Evolutionary conservation across 2,113 vertebrate species (phyloP).

Genomic region (Oreochromis niloticus): DNA sequence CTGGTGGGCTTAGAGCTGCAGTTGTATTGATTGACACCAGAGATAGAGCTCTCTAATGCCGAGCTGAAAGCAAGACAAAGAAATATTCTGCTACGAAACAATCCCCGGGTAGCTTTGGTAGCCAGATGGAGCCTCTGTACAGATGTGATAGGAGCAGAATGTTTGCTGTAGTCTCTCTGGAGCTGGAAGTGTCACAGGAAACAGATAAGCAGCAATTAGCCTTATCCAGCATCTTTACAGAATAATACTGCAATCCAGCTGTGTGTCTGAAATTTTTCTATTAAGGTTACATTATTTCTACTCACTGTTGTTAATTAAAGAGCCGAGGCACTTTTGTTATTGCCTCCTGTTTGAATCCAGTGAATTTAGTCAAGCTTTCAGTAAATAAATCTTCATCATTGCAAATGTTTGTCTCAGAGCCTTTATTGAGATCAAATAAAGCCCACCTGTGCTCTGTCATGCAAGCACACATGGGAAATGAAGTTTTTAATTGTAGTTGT

Average conservation of each 20-base stretch:
- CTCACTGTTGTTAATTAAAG: not conserved
- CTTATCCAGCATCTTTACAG: not conserved
- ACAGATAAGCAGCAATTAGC: conserved; percentile 3
- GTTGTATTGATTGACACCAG: conserved; percentile 44
- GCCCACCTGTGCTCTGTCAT: not conserved
- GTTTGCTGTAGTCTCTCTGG: not conserved
- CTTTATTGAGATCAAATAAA: not conserved
- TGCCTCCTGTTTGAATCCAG: not conserved
- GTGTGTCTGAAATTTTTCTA: not conserved
- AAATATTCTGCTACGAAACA: not conserved
- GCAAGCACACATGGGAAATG: accelerated
- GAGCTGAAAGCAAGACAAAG: not conserved
- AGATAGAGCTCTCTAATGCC: not conserved
- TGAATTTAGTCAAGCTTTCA: not conserved
- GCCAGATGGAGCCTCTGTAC: not conserved
- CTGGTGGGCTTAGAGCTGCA: conserved; percentile 29
- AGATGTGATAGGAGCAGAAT: not conserved
- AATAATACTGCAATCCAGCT: not conserved
- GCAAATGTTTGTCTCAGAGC: not conserved
- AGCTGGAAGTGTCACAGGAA: not conserved
- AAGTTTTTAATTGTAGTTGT: not conserved
- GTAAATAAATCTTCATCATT: not conserved
- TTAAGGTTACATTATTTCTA: not conserved
- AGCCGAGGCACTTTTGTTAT: not conserved
- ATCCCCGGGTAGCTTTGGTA: not conserved